Evolutionary conservation across 2,113 vertebrate species (phyloP).

Genomic region (Isichthys henryi): DNA sequence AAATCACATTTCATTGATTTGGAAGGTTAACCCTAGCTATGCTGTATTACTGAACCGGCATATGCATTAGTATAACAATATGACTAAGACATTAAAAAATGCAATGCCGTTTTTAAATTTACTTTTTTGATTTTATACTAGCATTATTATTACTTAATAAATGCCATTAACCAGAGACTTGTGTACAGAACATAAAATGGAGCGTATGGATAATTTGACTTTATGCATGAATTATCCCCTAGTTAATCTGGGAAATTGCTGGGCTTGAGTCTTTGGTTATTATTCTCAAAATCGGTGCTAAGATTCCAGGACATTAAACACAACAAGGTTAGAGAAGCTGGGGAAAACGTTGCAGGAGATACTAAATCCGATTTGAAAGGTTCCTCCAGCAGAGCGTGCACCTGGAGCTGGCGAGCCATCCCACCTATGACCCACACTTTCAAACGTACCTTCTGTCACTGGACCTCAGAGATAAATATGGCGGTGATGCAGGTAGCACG

Average conservation of each 20-base stretch:
- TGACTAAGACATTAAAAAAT: not conserved
- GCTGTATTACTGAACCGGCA: not conserved
- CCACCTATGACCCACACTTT: not conserved
- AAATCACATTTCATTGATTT: not conserved
- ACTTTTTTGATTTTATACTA: not conserved
- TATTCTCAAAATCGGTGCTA: not conserved
- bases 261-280: not conserved
- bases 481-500: not conserved
- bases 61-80: not conserved
- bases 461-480: not conserved
- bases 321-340: not conserved
- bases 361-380: not conserved
- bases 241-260: not conserved
- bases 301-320: not conserved
- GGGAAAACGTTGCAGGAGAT: not conserved
- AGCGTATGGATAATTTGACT: conserved; percentile 3
- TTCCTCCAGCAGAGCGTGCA: not conserved
- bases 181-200: not conserved
- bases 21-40: not conserved
- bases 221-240: not conserved
- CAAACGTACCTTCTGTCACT: too few species aligned
- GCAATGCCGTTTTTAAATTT: not conserved
- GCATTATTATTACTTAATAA: not conserved
- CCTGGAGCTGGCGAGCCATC: too few species aligned
- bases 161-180: not conserved